Evolutionary conservation across 2,888 invertebrate genomes (phyloP), one percentile per base, ranked within the genome.

Genomic region (Caenorhabditis japonica): DNA sequence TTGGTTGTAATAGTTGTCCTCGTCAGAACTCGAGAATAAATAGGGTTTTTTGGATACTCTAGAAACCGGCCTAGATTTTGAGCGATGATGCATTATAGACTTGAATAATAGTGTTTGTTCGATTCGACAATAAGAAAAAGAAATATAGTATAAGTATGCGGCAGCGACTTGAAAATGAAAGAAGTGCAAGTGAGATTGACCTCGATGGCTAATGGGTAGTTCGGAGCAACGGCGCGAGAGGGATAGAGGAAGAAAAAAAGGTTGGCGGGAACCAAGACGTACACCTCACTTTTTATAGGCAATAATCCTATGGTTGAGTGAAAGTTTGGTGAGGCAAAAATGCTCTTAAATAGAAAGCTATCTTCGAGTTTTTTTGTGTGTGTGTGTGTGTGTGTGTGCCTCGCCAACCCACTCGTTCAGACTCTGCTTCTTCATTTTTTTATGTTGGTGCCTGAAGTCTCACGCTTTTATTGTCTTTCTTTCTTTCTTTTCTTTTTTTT

Each of bases 341-440:
- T 72, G 72, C 72, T 72, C 72, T 72, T 64, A 72, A 72, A 72
- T 64, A 72, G 64, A 72, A 62, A 71, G 71, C 71, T 71, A 71
- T 71, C 71, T 71, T 71, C 59, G 61, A 70, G 49, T 55, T 55
- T 71, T 59, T 71, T n/a, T n/a, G n/a, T n/a, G n/a, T n/a, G n/a
- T n/a, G n/a, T n/a, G n/a, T n/a, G n/a, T n/a, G n/a, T n/a, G n/a
- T n/a, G n/a, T 58, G 62, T 71, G 62, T 71, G 56, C 51, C 52
- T 46, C 58, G 52, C 53, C 53, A 52, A 58, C 52, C 58, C 55
- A 41, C 33, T 68, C 68, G 68, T 68, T 68, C 68, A 68, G 68
- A 41, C 56, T 51, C n/a, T n/a, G n/a, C n/a, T n/a, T n/a, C n/a
- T n/a, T n/a, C n/a, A n/a, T 30, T 21, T 51, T 56, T 51, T 66